Base-by-base conservation (phyloP, 1,140 invertebrate species). In the Tetraneura akinire region DNA sequence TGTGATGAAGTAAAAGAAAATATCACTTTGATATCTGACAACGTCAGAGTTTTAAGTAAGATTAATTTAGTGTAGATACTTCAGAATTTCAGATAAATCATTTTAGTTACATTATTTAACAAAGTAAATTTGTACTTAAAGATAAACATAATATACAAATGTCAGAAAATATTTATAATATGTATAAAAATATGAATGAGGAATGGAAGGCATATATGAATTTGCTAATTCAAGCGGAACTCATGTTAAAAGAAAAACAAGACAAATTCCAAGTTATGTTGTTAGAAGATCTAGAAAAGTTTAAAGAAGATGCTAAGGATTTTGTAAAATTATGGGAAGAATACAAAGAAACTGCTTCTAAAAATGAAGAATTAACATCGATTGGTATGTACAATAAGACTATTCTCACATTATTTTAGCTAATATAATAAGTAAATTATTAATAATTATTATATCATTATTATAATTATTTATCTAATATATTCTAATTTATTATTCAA, bases 161-260 rank as follows among this genome's bases (percentile, higher is more conserved):
- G 21, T 13, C 74, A 10, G 23, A 78, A 6, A 10, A 1, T 16
- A 47, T 78, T 23, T 11, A 23, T 13, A 10, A 1, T 5, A 47
- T 29, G 21, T 45, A 62, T 8, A n/a, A 26, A 10, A 10, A 42
- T 23, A 9, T 78, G 9, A 5, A 3, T 0, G 42, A 57, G 16
- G 16, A 21, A 6, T 78, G 74, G 74, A 26, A 45, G 14, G 10
- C 6, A 1, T 78, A 78, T 32, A 47, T 8, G 23, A 13, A 11
- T n/a, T 18, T 78, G 18, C 29, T 78, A 9, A 29, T 18, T 0
- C 23, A 37, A 6, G 74, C 74, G 6, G 74, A 78, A n/a, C 0
- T 26, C 10, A 78, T 78, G 55, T 45, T 78, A 29, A 37, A 78
- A 62, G 55, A 23, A 9, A 78, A 78, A 62, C 55, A 42, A 11